Percentiles rank a stretch among this genome's conserved stretches.
Evolutionary conservation across 2,113 vertebrate genomes (phyloP).

Genomic region (Tychaedon coryphoeus): DNA sequence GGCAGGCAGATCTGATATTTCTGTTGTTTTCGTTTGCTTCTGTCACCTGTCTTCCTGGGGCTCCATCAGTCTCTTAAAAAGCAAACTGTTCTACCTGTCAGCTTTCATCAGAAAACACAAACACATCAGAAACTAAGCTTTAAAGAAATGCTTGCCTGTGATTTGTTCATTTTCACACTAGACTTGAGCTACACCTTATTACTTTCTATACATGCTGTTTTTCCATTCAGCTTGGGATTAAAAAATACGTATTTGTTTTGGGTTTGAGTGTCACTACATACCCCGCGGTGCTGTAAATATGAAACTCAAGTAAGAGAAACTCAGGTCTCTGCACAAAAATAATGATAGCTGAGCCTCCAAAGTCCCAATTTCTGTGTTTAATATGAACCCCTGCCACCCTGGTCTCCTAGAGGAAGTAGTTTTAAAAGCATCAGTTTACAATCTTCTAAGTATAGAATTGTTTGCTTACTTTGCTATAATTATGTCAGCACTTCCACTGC

Average conservation of each 20-base stretch:
- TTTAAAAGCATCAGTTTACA: conserved; percentile 24
- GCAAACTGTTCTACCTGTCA: conserved; percentile 31
- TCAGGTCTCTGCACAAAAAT: conserved; percentile 17
- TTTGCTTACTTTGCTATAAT: conserved; percentile 42
- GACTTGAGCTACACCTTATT: conserved; percentile 42
- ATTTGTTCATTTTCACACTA: conserved; percentile 62
- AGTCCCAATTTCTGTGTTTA: conserved; percentile 13
- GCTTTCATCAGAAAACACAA: conserved; percentile 32
- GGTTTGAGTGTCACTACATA: conserved; percentile 26
- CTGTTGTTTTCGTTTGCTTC: not conserved
- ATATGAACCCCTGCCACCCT: not conserved
- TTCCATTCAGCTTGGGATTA: conserved; percentile 34
- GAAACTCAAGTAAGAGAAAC: conserved; percentile 17
- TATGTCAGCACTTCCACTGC: conserved; percentile 25
- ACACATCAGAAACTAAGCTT: conserved; percentile 23
- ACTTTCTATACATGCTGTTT: conserved; percentile 47
- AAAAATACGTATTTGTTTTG: conserved; percentile 41
- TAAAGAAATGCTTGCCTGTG: conserved; percentile 24
- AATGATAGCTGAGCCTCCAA: conserved; percentile 28
- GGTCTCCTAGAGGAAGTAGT: not conserved
- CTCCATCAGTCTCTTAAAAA: conserved; percentile 39
- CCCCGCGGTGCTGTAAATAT: conserved; percentile 17
- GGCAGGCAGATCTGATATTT: not conserved
- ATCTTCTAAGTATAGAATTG: not conserved
- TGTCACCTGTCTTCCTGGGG: conserved; percentile 22